phyloP scores from a whole-genome alignment of 1,140 invertebrate species.

The Euura lappo region DNA sequence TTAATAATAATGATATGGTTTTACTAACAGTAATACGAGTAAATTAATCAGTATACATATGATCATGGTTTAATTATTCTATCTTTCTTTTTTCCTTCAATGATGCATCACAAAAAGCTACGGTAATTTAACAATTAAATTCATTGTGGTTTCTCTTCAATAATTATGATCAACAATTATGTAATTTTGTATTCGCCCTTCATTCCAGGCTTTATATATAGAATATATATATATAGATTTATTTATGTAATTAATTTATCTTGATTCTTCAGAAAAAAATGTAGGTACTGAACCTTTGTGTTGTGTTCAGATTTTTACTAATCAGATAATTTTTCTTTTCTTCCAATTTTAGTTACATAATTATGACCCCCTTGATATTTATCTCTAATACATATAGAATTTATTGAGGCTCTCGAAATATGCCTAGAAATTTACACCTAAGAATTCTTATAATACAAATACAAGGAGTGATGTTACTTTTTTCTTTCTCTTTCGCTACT shows the following conservation, averaged over 20 bases:
- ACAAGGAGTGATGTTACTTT: background rate
- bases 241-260: no score
- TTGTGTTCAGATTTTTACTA: no score
- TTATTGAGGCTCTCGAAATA: background rate
- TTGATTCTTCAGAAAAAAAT: no score
- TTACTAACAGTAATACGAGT: conserved; percentile 1
- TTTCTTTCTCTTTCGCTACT: background rate
- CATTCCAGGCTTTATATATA: background rate
- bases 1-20: conserved; percentile 7
- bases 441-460: background rate
- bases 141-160: background rate
- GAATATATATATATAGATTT: background rate
- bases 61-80: background rate
- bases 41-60: conserved; percentile 6
- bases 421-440: background rate
- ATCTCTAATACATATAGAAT: conserved; percentile 1
- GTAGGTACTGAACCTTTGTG: no score
- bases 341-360: background rate
- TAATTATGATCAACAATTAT: background rate
- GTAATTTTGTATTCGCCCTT: background rate
- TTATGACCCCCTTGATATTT: background rate
- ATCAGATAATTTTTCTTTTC: background rate
- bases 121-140: background rate
- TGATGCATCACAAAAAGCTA: conserved; percentile 3
- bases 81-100: background rate